These are phyloP conservation scores for Lophius americanus DNA, from an alignment of 2,797 vertebrate species.

Conservation along the genomic window DNA sequence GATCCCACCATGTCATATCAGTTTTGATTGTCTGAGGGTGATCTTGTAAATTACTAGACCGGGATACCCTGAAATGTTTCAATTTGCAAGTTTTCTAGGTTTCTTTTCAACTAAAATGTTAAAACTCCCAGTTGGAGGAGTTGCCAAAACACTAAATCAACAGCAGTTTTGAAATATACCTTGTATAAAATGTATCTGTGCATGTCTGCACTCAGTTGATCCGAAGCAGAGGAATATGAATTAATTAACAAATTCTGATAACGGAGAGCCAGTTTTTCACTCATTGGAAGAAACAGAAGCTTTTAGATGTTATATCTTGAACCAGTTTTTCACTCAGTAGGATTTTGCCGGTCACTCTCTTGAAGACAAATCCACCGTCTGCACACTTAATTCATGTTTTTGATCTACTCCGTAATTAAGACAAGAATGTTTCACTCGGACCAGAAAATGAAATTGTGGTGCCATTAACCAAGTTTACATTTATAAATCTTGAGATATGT, in stretches of 20 bases:
- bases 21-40: constrained; percentile 28
- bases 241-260: constrained; percentile 17
- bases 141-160: constrained; percentile 20
- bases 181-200: constrained; percentile 52
- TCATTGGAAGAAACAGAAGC: constrained; percentile 25
- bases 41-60: constrained; percentile 11
- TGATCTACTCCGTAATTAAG: constrained; percentile 49
- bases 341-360: constrained; percentile 19
- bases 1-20: constrained; percentile 19
- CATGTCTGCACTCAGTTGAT: constrained; percentile 57
- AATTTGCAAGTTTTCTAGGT: constrained; percentile 14
- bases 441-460: constrained; percentile 69
- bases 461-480: constrained; percentile 80
- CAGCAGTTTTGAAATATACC: constrained; percentile 31
- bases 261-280: constrained; percentile 17
- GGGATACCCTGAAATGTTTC: constrained; percentile 3
- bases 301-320: constrained; percentile 38
- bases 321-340: constrained; percentile 26
- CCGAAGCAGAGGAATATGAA: constrained; percentile 37
- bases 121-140: constrained; percentile 3
- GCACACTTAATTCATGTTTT: constrained; percentile 38
- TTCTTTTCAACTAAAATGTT: constrained; percentile 18
- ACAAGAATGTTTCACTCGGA: constrained; percentile 69
- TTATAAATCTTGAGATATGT: constrained; percentile 68
- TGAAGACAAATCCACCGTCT: constrained; percentile 42